A percentile compares a stretch with the other conserved stretches of the same genome.
phyloP scores from a whole-genome alignment of 2,888 invertebrate genomes.

The Lymantria dispar region DNA sequence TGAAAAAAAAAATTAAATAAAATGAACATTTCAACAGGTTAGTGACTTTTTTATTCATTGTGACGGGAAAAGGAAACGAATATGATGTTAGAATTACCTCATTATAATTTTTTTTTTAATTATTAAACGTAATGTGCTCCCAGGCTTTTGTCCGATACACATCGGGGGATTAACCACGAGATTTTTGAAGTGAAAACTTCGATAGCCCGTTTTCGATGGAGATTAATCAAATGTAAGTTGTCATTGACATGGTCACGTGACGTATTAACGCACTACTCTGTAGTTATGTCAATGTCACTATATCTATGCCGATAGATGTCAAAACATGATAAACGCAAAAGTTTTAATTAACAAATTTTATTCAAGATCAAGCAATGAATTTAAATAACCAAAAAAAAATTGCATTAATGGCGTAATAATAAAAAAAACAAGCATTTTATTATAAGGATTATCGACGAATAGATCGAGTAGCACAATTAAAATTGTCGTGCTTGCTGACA shows the following conservation, averaged over 20 bases:
- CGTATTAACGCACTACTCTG: too few species aligned
- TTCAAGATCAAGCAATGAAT: not conserved
- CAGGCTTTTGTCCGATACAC: too few species aligned
- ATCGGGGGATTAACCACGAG: too few species aligned
- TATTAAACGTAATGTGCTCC: too few species aligned
- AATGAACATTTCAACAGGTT: slow-evolving; percentile 13
- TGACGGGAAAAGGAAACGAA: slow-evolving; percentile 1
- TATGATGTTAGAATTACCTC: slow-evolving; percentile 1
- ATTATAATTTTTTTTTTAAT: not conserved
- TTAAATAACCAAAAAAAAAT: not conserved
- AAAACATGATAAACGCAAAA: too few species aligned
- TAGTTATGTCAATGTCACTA: too few species aligned
- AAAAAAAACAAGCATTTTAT: not conserved
- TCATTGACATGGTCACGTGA: too few species aligned
- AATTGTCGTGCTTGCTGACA: slow-evolving; percentile 26
- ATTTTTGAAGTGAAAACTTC: too few species aligned
- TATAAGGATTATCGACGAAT: slow-evolving; percentile 10
- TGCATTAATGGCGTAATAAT: not conserved
- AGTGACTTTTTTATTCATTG: slow-evolving; percentile 11
- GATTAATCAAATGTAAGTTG: too few species aligned
- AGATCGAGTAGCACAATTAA: slow-evolving; percentile 30
- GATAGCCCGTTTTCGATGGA: too few species aligned
- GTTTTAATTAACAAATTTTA: too few species aligned
- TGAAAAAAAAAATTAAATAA: slow-evolving; percentile 8
- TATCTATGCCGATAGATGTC: too few species aligned